Conservation (phyloP, 2,888 invertebrate species). For the Cephus pulcher region DNA sequence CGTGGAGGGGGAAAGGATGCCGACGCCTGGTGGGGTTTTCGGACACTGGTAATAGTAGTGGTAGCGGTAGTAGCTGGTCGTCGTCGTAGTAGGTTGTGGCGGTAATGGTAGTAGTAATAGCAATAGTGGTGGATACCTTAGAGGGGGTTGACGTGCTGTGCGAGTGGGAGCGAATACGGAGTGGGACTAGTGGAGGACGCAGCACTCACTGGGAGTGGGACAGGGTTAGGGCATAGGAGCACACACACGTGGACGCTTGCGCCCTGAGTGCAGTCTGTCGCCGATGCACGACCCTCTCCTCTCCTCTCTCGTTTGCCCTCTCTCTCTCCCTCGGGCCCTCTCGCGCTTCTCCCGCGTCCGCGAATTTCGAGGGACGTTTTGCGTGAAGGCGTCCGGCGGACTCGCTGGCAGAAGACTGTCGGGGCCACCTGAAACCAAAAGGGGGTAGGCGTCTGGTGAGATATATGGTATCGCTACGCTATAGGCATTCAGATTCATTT, state of each 20-base stretch:
- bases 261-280: slow-evolving; percentile 48
- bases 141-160: background rate
- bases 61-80: background rate
- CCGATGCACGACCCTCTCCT: slow-evolving; percentile 33
- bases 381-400: background rate
- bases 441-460: background rate
- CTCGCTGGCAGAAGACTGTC: slow-evolving; percentile 2
- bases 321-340: slow-evolving; percentile 23
- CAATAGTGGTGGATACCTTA: background rate
- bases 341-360: slow-evolving; percentile 21
- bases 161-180: slow-evolving; percentile 12
- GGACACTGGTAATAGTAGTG: slow-evolving; percentile 19
- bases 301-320: slow-evolving; percentile 11
- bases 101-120: background rate
- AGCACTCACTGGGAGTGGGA: slow-evolving; percentile 26
- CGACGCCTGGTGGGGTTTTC: slow-evolving; percentile 5
- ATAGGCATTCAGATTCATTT: background rate
- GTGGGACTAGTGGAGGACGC: slow-evolving; percentile 28
- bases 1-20: slow-evolving; percentile 18
- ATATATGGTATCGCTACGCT: background rate
- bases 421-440: slow-evolving; percentile 17
- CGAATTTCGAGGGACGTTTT: background rate
- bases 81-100: slow-evolving; percentile 27
- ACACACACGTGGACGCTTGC: slow-evolving; percentile 53
- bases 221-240: slow-evolving; percentile 46